Evolutionary conservation across 2,797 vertebrate genomes (phyloP).

Genomic region (Sphaeramia orbicularis): DNA sequence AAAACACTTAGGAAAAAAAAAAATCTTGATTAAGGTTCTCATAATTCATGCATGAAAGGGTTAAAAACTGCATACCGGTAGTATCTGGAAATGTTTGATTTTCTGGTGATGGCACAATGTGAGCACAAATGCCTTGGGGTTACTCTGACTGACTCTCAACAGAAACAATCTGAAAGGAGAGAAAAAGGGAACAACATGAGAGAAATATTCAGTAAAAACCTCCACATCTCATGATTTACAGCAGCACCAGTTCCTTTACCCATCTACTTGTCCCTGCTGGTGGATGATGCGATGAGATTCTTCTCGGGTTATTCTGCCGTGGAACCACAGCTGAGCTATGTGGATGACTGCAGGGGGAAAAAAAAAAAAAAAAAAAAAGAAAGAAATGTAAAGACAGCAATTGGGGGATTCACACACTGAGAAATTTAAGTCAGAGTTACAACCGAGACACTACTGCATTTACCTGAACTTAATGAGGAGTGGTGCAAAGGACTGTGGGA

Average conservation of each 20-base stretch:
- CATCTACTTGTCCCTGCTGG: constrained; percentile 98
- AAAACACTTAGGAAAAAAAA: too few species aligned
- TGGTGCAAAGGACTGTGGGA: constrained; percentile 96
- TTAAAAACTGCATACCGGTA: constrained; percentile 89
- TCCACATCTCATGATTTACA: too few species aligned
- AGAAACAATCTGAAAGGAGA: constrained; percentile 90
- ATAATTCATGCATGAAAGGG: too few species aligned
- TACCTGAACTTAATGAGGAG: constrained; percentile 94
- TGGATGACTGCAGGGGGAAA: constrained; percentile 90
- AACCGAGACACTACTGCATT: not conserved
- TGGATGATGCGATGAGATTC: constrained; percentile 97
- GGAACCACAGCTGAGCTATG: constrained; percentile 98
- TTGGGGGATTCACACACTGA: not conserved
- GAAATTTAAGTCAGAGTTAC: not conserved
- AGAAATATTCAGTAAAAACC: not conserved
- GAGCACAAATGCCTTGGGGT: constrained; percentile 98
- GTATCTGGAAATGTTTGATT: constrained; percentile 99
- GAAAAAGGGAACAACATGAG: not conserved
- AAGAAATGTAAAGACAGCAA: not conserved
- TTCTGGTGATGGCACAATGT: constrained; percentile 99
- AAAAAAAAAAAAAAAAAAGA: too few species aligned
- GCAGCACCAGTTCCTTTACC: constrained; percentile 81
- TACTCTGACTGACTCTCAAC: constrained; percentile 98
- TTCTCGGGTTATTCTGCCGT: constrained; percentile 96
- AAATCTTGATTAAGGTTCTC: too few species aligned